phyloP scores from a whole-genome alignment of 1,140 invertebrate genomes.

The Aradophagus sp. region DNA sequence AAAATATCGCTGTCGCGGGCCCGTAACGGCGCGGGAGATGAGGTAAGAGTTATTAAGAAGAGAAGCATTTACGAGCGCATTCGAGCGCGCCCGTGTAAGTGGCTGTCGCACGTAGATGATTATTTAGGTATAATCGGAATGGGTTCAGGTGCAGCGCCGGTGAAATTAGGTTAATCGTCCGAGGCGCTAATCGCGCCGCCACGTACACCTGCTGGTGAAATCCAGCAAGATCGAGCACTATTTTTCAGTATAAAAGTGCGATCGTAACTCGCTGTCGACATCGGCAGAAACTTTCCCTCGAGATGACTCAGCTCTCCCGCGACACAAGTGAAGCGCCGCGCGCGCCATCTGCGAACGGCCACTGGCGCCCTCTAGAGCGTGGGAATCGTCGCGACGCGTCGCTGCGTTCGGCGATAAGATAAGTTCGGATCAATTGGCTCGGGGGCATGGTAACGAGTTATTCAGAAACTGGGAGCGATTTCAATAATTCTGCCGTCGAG shows the following conservation, averaged over 20 bases:
- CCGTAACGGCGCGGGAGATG: slow-evolving; percentile 41
- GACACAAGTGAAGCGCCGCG: no score
- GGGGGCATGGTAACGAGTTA: no score
- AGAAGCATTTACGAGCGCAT: slow-evolving; percentile 44
- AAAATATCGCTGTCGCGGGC: slow-evolving; percentile 43
- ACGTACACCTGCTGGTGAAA: slow-evolving; percentile 43
- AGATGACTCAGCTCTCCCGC: no score
- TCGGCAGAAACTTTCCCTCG: slow-evolving; percentile 6
- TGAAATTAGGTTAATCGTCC: slow-evolving; percentile 68
- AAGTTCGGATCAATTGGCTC: no score
- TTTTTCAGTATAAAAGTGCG: slow-evolving; percentile 40
- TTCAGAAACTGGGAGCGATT: no score
- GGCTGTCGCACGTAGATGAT: slow-evolving; percentile 29
- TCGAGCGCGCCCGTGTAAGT: slow-evolving; percentile 21
- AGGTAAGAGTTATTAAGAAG: slow-evolving; percentile 49
- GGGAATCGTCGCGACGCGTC: no score
- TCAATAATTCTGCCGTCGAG: no score
- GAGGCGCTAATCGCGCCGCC: slow-evolving; percentile 59
- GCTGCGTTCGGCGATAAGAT: no score
- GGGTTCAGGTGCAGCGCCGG: slow-evolving; percentile 61
- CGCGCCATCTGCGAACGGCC: no score
- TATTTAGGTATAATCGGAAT: slow-evolving; percentile 40
- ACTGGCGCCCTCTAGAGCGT: no score
- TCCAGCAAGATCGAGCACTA: slow-evolving; percentile 13
- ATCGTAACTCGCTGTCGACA: slow-evolving; percentile 40